phyloP scores from a whole-genome alignment of 2,888 invertebrate species.

The Tetranychus piercei region DNA sequence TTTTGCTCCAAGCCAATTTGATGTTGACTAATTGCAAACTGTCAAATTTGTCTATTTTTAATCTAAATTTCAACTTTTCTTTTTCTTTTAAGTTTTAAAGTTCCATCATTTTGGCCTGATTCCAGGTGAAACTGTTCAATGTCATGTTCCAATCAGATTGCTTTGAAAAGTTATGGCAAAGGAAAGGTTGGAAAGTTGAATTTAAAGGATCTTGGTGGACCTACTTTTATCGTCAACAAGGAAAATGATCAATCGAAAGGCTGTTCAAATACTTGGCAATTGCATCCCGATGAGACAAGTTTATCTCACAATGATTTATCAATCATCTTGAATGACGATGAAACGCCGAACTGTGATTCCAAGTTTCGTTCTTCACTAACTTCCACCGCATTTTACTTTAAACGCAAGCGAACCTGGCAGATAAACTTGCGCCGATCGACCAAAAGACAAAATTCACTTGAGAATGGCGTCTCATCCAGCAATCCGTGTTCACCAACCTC shows the following conservation, averaged over 20 bases:
- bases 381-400: background rate
- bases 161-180: background rate
- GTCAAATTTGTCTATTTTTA: too few relatives aligned
- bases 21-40: too few relatives aligned
- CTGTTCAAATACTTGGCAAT: too few relatives aligned
- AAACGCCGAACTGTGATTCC: background rate
- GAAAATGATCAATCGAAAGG: background rate
- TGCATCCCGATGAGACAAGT: background rate
- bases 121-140: background rate
- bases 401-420: background rate
- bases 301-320: background rate
- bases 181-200: background rate
- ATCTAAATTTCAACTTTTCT: too few relatives aligned
- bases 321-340: background rate
- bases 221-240: background rate
- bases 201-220: background rate
- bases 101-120: too few relatives aligned
- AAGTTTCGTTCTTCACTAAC: background rate
- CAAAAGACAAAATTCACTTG: background rate
- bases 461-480: background rate
- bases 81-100: too few relatives aligned
- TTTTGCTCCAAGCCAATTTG: too few relatives aligned
- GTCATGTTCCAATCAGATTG: conserved; percentile 1
- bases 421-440: background rate
- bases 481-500: background rate